Conservation (phyloP, 2,888 invertebrate species). For the Caenorhabditis sp. region DNA sequence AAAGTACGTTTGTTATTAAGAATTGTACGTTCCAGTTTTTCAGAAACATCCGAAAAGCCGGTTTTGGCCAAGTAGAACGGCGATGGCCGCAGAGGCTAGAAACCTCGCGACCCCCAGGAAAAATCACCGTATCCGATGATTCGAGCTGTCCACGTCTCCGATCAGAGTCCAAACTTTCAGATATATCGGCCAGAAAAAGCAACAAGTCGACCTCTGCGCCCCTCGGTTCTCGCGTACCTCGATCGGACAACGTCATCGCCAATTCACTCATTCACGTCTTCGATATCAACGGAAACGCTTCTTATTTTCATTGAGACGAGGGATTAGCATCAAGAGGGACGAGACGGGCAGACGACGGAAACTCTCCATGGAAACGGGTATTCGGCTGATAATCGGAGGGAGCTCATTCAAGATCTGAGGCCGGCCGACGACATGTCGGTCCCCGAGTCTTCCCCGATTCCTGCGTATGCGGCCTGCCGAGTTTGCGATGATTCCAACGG, state of each 20-base stretch:
- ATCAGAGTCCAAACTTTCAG: slow-evolving; percentile 21
- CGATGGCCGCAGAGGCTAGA: too few species aligned
- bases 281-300: slow-evolving; percentile 12
- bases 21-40: too few species aligned
- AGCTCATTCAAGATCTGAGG: slow-evolving; percentile 6
- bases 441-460: background rate
- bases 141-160: background rate
- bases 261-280: slow-evolving; percentile 1
- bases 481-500: slow-evolving; percentile 60
- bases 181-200: background rate
- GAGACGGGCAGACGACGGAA: background rate
- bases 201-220: slow-evolving; percentile 22
- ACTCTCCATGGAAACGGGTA: slow-evolving; percentile 36
- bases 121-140: too few species aligned
- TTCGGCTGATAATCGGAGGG: slow-evolving; percentile 1
- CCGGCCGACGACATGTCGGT: too few species aligned
- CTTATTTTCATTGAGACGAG: background rate
- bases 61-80: too few species aligned
- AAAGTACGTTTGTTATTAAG: background rate
- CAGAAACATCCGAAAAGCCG: too few species aligned
- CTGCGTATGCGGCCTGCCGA: slow-evolving; percentile 38
- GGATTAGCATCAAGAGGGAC: slow-evolving; percentile 12
- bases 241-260: slow-evolving; percentile 41
- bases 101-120: too few species aligned
- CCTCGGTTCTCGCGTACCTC: slow-evolving; percentile 24